Base-by-base conservation (phyloP, 1,140 invertebrate genomes). In the Papilio polytes region DNA sequence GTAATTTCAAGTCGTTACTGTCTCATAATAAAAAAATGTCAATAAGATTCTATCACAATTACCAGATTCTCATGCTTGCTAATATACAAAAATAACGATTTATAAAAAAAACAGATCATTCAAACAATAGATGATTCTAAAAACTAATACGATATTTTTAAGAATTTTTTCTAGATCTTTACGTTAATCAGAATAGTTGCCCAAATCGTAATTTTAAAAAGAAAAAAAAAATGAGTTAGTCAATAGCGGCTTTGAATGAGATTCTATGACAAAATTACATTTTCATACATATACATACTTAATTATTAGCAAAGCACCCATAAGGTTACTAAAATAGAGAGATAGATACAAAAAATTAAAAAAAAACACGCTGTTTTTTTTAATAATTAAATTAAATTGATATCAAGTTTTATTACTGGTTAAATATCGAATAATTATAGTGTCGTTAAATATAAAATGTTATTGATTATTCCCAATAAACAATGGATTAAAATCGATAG, bases 321-420 rank as follows among this genome's bases (percentile, higher is more conserved):
- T 59, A 59, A 3, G 31, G 20, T 18, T 59, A 77, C 44, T 53
- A 76, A 20, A 76, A 31, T 77, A 77, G 74, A 77, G 4, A 77
- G 74, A 26, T 77, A 77, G 26, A 56, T 26, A 26, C 41, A 77
- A 48, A 77, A 77, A 77, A 31, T 79, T 70, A 80, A 51, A 48
- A 44, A 66, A 44, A 36, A 66, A n/a, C n/a, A n/a, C n/a, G n/a
- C n/a, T 44, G 31, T 20, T 78, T 66, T 22, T 36, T 56, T 7
- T 20, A 46, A 20, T n/a, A 41, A 12, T 2, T 44, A 46, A 7
- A 44, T 8, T n/a, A 74, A 41, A 74, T 46, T 74, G 9, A 48
- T n/a, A 46, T 41, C 18, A 48, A 9, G 0, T 74, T 31, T 53
- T 53, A 53, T 53, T 13, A 18, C 12, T 18, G 51, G 15, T 18